A percentile compares a stretch with the other conserved stretches of the same genome.
Evolutionary conservation across 2,113 vertebrate genomes (phyloP).

Genomic region (Semnornis frantzii): DNA sequence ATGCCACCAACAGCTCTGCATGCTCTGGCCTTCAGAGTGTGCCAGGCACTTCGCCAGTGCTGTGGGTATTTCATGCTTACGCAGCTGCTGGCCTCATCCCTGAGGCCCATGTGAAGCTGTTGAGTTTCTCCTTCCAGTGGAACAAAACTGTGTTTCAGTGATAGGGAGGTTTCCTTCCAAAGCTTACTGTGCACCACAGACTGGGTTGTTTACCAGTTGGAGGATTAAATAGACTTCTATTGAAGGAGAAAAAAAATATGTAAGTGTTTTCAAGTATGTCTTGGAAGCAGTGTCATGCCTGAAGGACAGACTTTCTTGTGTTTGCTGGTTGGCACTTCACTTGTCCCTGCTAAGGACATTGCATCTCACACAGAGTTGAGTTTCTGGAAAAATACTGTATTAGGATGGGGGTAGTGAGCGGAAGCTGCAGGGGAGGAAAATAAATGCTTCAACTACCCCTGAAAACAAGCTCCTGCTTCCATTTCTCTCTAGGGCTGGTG

Average conservation of each 20-base stretch:
- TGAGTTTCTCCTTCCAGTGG: not conserved
- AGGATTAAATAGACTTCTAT: constrained; percentile 31
- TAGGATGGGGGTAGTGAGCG: not conserved
- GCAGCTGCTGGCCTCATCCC: not conserved
- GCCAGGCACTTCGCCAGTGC: not conserved
- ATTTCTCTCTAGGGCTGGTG: not conserved
- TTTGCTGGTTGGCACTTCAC: constrained; percentile 18
- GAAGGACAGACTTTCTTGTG: constrained; percentile 30
- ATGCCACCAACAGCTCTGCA: not conserved
- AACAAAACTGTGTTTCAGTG: not conserved
- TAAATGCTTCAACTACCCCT: not conserved
- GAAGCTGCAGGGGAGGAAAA: not conserved
- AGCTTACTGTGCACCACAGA: not conserved
- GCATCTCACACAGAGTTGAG: not conserved
- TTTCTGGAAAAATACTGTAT: constrained; percentile 32
- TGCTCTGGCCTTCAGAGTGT: not conserved
- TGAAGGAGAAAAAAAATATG: not conserved
- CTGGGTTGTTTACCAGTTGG: constrained; percentile 39
- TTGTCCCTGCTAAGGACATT: not conserved
- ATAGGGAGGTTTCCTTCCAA: constrained; percentile 18
- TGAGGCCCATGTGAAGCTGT: not conserved
- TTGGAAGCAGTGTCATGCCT: not conserved
- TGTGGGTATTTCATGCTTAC: not conserved
- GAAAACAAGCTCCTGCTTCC: not conserved
- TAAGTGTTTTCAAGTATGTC: not conserved